phyloP scores from a whole-genome alignment of 2,797 vertebrate genomes.

The Lepidocolaptes lacrymiger region DNA sequence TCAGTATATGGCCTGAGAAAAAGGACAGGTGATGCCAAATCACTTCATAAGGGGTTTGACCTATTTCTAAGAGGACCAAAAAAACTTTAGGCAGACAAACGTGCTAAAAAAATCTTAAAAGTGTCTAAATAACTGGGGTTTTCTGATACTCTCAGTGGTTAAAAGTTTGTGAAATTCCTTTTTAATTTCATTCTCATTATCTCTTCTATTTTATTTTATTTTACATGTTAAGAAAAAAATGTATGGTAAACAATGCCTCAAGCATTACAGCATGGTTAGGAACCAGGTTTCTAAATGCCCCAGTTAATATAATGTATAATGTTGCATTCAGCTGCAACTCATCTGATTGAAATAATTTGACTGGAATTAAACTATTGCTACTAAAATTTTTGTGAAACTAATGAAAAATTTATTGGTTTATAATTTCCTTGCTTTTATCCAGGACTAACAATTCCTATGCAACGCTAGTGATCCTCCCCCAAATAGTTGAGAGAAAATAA shows the following conservation, averaged over 20 bases:
- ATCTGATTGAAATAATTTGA: slow-evolving; percentile 75
- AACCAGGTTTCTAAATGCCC: slow-evolving; percentile 71
- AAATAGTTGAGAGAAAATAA: slow-evolving; percentile 79
- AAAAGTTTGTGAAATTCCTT: slow-evolving; percentile 37
- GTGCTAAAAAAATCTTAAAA: not conserved
- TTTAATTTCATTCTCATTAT: slow-evolving; percentile 56
- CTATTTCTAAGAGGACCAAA: not conserved
- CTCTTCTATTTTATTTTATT: slow-evolving; percentile 50
- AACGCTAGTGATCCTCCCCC: slow-evolving; percentile 74
- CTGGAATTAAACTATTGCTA: slow-evolving; percentile 77
- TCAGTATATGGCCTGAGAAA: not conserved
- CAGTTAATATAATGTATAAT: slow-evolving; percentile 74
- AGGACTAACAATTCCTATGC: slow-evolving; percentile 78
- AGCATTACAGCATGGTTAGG: slow-evolving; percentile 16
- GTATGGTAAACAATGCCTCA: slow-evolving; percentile 16
- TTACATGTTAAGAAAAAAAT: slow-evolving; percentile 32
- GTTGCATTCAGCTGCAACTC: slow-evolving; percentile 68
- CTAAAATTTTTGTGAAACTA: slow-evolving; percentile 77
- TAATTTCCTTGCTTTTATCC: slow-evolving; percentile 78
- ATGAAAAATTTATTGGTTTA: slow-evolving; percentile 82
- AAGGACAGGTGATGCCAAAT: not conserved
- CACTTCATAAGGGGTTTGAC: not conserved
- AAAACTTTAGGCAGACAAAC: not conserved
- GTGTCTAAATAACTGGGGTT: not conserved
- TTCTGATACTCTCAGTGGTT: slow-evolving; percentile 33